Evolutionary conservation across 2,113 vertebrate genomes (phyloP).

Genomic region (Falco punctatus): DNA sequence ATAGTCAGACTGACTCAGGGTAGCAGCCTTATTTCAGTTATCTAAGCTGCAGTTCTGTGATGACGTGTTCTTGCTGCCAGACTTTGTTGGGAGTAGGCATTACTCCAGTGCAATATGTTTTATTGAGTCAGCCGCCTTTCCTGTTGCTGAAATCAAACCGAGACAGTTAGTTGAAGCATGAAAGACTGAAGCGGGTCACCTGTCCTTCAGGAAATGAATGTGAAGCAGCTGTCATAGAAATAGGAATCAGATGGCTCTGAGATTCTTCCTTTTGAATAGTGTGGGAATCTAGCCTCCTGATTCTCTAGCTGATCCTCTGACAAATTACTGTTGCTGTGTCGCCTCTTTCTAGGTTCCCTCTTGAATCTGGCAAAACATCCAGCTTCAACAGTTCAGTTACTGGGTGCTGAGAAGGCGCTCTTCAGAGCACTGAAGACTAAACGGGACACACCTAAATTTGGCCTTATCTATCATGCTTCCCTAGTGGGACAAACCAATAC

Average conservation of each 20-base stretch:
- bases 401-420: conserved; percentile 96
- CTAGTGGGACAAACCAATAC: conserved; percentile 92
- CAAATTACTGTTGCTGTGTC: background rate
- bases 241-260: background rate
- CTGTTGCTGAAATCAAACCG: background rate
- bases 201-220: background rate
- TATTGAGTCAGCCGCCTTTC: background rate
- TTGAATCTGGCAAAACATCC: conserved; percentile 98
- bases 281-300: background rate
- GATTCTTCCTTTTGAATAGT: background rate
- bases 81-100: background rate
- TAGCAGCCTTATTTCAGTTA: background rate
- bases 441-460: conserved; percentile 96
- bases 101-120: background rate
- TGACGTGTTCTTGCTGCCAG: background rate
- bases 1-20: background rate
- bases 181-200: background rate
- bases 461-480: conserved; percentile 97
- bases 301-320: background rate
- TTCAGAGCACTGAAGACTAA: conserved; percentile 95
- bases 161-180: background rate
- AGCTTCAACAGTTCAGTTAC: conserved; percentile 95
- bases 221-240: background rate
- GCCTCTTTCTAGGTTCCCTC: conserved; percentile 84
- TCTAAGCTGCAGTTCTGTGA: background rate